Base-by-base conservation (phyloP, 1,140 invertebrate species). In the Macrostomum lignano region DNA sequence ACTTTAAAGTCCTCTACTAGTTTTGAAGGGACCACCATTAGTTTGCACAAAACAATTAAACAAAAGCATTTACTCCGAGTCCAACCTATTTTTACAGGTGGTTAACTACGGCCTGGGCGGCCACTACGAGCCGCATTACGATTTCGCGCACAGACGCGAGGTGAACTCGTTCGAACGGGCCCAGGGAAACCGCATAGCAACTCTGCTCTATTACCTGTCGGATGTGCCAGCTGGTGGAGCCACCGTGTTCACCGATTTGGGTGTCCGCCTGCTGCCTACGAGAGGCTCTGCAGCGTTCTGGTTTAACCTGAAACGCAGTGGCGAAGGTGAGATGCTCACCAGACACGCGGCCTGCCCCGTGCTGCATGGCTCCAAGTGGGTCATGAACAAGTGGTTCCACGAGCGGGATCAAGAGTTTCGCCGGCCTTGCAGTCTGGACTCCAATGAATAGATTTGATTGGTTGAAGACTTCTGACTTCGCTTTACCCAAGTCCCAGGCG, bases 101-200 rank as follows among this genome's bases (percentile, higher is more conserved):
- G 81, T 84, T 35, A 94, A 94, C 61, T 94, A 94, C 58, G 88
- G 86, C 14, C 78, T 94, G 42, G 86, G 84, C n/a, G 88, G 88
- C 1, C 86, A 96, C 57, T 96, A 94, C 55, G 84, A 93, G 47
- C 84, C 86, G n/a, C 88, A 98, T 57, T 94, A 72, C 61, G 88
- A 96, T 60, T 91, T 86, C 50, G 51, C 53, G 21, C n/a, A n/a
- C n/a, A 70, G 69, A 59, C 72, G 74, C 50, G 78, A 86, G 55
- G 69, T 65, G 38, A 71, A 75, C 47, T 75, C 78, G 13, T 88
- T 88, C 26, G 32, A 24, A 46, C 70, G 67, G 42, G 63, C 71
- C 35, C 78, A 65, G 40, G 74, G 74, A 35, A 79, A 81, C 54
- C 62, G 79, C 43, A 82, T 88, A 43, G 77, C 79, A 3, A 88